These are phyloP conservation scores for Lutjanus argentimaculatus DNA, from an alignment of 2,797 vertebrate species.

Conservation along the genomic window DNA sequence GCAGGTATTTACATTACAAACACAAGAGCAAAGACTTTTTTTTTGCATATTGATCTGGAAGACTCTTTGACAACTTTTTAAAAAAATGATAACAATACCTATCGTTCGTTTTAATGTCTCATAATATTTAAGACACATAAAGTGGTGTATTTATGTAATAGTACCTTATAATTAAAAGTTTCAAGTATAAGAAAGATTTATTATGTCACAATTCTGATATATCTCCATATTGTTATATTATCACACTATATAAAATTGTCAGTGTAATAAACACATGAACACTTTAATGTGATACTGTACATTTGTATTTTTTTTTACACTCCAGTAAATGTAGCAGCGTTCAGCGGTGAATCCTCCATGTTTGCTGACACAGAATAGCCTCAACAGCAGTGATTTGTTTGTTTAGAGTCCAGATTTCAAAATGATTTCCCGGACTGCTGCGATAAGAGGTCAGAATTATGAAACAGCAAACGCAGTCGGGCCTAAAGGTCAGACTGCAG, in stretches of 20 bases:
- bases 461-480: constrained; percentile 46
- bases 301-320: neutral
- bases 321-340: neutral
- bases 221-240: no score
- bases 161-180: neutral
- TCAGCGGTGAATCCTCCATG: neutral
- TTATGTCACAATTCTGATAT: no score
- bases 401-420: constrained; percentile 49
- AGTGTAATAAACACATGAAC: no score
- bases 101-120: no score
- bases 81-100: no score
- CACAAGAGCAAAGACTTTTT: no score
- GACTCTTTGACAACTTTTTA: no score
- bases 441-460: constrained; percentile 40
- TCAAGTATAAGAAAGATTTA: neutral
- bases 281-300: no score
- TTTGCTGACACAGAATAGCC: neutral
- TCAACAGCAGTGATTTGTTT: neutral
- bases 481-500: constrained; percentile 25
- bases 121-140: no score
- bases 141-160: no score
- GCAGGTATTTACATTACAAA: neutral
- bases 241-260: no score
- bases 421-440: constrained; percentile 45
- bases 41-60: neutral